These are phyloP conservation scores for Suricata suricatta DNA, from an alignment of 2,113 vertebrate species.

Conservation along the genomic window DNA sequence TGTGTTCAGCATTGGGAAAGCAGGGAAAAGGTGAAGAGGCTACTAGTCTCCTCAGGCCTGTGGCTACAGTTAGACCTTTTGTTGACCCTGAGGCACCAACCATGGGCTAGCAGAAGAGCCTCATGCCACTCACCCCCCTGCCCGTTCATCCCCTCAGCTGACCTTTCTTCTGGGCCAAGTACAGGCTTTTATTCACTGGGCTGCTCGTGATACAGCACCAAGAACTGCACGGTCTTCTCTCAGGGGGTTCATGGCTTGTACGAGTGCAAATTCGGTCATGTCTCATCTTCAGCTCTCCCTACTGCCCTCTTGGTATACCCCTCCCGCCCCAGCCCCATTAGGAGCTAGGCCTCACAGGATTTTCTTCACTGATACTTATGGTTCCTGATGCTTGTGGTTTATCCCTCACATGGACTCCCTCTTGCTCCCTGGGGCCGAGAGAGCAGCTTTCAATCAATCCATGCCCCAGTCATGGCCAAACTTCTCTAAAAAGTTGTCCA, in stretches of 20 bases:
- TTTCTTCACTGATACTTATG: not conserved
- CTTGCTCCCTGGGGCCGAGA: not conserved
- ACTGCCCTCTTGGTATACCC: too few species aligned
- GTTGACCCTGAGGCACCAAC: not conserved
- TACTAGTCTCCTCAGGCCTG: not conserved
- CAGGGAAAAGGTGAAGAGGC: not conserved
- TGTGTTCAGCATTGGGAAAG: not conserved
- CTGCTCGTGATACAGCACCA: fast-evolving
- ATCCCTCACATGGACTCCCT: not conserved
- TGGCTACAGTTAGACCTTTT: not conserved
- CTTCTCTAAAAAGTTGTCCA: not conserved
- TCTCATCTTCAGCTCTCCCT: not conserved
- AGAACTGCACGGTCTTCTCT: not conserved
- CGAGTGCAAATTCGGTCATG: not conserved
- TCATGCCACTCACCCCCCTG: not conserved
- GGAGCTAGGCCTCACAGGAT: not conserved
- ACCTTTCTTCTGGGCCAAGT: not conserved
- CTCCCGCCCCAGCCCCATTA: too few species aligned
- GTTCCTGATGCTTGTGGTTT: not conserved
- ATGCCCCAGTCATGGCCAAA: not conserved
- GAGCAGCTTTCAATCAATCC: not conserved
- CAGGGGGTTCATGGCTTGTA: not conserved
- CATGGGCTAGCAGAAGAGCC: not conserved
- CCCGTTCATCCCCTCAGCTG: not conserved
- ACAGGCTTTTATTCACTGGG: not conserved